Conservation (phyloP, 2,888 invertebrate genomes). For the Dione vanillae region DNA sequence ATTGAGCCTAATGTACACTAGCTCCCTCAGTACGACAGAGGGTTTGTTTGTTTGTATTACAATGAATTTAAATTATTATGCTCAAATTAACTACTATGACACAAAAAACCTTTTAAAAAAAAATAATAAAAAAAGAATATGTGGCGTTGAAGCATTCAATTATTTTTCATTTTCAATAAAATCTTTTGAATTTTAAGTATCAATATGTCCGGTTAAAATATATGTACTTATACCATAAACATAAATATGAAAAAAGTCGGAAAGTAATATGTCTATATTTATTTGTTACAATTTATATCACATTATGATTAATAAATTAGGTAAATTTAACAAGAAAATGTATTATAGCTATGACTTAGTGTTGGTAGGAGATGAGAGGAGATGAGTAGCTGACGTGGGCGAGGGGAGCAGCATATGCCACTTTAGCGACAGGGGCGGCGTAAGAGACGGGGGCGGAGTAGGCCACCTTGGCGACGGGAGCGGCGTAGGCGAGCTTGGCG, state of each 20-base stretch:
- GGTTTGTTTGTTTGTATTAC: too few relatives aligned
- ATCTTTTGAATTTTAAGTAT: too few relatives aligned
- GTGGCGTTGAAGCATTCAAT: too few relatives aligned
- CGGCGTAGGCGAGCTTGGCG: constrained; percentile 56
- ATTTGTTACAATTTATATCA: constrained; percentile 51
- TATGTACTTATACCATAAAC: too few relatives aligned
- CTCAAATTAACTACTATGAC: too few relatives aligned
- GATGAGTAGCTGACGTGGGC: constrained; percentile 60
- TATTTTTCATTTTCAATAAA: too few relatives aligned
- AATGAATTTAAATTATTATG: too few relatives aligned
- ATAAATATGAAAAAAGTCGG: neutral
- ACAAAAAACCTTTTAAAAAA: too few relatives aligned
- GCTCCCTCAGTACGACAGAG: too few relatives aligned
- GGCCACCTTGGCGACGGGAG: constrained; percentile 62
- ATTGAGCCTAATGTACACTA: too few relatives aligned
- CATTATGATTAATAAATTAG: constrained; percentile 39
- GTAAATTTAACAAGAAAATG: neutral
- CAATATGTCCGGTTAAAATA: too few relatives aligned
- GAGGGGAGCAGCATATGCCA: constrained; percentile 63
- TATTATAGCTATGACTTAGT: neutral
- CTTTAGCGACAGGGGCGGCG: constrained; percentile 67
- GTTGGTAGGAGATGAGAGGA: constrained; percentile 49
- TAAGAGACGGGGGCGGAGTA: constrained; percentile 53
- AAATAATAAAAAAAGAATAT: too few relatives aligned
- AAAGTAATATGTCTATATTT: constrained; percentile 56